Base-by-base conservation (phyloP, 1,140 invertebrate species). In the Sinella curviseta region DNA sequence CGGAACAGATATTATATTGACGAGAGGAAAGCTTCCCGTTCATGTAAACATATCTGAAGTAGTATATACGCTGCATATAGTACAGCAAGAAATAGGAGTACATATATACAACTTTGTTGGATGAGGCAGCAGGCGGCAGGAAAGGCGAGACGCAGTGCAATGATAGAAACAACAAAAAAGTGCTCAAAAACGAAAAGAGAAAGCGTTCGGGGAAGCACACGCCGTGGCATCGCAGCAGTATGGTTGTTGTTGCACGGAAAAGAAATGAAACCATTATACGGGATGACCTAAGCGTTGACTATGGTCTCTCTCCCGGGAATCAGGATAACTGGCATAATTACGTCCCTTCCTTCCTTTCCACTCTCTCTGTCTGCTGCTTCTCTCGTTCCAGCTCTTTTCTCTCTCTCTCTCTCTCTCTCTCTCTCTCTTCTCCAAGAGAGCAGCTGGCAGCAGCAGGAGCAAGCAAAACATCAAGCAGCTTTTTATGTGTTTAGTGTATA, bases 221-320 rank as follows among this genome's bases (percentile, higher is more conserved):
- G n/a, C n/a, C n/a, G n/a, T n/a, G n/a, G n/a, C n/a, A n/a, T n/a
- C n/a, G n/a, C n/a, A n/a, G n/a, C n/a, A n/a, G 8, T 14, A 70
- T 70, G 24, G 31, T 16, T 70, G 26, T 70, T 30, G 65, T 70
- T 70, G 31, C 26, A 70, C 12, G 30, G 65, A 30, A 70, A 26
- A 30, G 28, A 70, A 70, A 70, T 70, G 65, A 70, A 70, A 70
- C 65, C 65, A 70, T 70, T 70, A 70, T 30, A 70, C 65, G 65
- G 65, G 65, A 70, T 70, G 65, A 70, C 65, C 65, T 70, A 70
- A 70, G 65, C 65, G 65, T 70, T 70, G 65, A 70, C 65, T 70
- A 70, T 33, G 65, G 65, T 70, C 65, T 30, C 65, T 70, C 65
- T 70, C 65, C 24, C 65, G 65, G 65, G 65, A 70, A 17, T 70